A percentile compares a stretch with the other conserved stretches of the same genome.
Evolutionary conservation across 2,113 vertebrate species (phyloP).

Genomic region (Passerina amoena): DNA sequence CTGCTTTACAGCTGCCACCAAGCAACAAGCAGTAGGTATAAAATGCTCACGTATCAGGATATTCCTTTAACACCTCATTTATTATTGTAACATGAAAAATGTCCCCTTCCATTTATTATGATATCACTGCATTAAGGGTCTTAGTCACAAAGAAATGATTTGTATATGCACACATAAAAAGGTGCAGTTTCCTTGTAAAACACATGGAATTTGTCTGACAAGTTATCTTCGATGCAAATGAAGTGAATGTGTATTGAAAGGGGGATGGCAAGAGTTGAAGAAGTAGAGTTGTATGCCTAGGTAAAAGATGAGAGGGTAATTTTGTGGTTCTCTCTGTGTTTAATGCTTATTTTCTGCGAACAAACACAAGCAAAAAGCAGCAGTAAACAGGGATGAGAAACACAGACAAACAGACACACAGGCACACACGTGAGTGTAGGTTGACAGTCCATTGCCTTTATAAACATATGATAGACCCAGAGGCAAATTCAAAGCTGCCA

Average conservation of each 20-base stretch:
- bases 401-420: neutral
- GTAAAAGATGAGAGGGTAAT: neutral
- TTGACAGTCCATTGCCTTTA: constrained; percentile 48
- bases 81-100: constrained; percentile 63
- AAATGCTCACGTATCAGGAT: constrained; percentile 54
- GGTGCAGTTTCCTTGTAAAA: constrained; percentile 7
- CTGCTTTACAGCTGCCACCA: constrained; percentile 63
- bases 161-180: neutral
- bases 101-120: constrained; percentile 38
- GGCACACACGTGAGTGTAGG: neutral
- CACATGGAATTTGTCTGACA: neutral
- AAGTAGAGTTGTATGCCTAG: neutral
- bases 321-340: neutral
- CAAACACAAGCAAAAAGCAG: neutral
- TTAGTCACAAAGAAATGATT: constrained; percentile 51
- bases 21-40: constrained; percentile 45
- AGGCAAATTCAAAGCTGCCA: constrained; percentile 48
- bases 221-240: neutral
- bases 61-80: constrained; percentile 62
- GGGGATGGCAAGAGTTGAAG: neutral
- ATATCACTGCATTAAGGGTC: constrained; percentile 12
- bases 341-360: neutral
- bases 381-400: neutral
- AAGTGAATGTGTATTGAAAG: neutral
- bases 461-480: constrained; percentile 52